phyloP scores from a whole-genome alignment of 2,888 invertebrate species.

The Cephus pulcher region DNA sequence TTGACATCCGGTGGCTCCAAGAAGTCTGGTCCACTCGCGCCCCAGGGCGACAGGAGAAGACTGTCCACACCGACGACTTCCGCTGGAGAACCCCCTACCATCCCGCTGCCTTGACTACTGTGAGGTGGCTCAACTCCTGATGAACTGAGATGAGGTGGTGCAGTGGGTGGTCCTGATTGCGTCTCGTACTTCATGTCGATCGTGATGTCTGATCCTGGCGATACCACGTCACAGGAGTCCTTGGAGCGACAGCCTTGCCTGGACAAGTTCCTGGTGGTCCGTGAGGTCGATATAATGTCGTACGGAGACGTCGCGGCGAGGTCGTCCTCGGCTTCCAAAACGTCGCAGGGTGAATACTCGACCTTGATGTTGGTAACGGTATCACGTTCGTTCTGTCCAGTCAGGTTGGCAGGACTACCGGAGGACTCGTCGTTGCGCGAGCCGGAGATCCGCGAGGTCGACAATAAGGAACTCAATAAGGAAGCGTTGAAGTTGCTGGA shows the following conservation, averaged over 20 bases:
- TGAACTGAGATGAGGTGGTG: slow-evolving; percentile 53
- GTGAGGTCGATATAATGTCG: slow-evolving; percentile 47
- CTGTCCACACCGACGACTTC: slow-evolving; percentile 62
- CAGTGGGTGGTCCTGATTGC: slow-evolving; percentile 54
- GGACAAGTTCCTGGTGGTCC: slow-evolving; percentile 28
- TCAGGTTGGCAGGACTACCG: background rate
- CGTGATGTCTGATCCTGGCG: slow-evolving; percentile 45
- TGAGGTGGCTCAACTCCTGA: slow-evolving; percentile 61
- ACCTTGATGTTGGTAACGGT: slow-evolving; percentile 37
- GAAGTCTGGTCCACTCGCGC: slow-evolving; percentile 52
- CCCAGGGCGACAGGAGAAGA: slow-evolving; percentile 58
- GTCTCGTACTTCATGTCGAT: slow-evolving; percentile 64
- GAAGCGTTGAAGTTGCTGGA: slow-evolving; percentile 41
- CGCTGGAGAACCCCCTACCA: slow-evolving; percentile 51
- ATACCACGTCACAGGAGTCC: slow-evolving; percentile 35
- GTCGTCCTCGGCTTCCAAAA: slow-evolving; percentile 47
- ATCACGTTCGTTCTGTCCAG: slow-evolving; percentile 12
- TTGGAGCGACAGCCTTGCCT: slow-evolving; percentile 21
- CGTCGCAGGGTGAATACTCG: slow-evolving; percentile 49
- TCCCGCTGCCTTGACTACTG: slow-evolving; percentile 57
- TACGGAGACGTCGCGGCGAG: slow-evolving; percentile 49
- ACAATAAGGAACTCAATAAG: slow-evolving; percentile 48
- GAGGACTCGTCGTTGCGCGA: slow-evolving; percentile 31
- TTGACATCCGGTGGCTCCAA: slow-evolving; percentile 58
- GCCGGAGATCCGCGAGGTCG: slow-evolving; percentile 45